Base-by-base conservation (phyloP, 2,888 invertebrate genomes). In the Cheiracanthium punctorium region DNA sequence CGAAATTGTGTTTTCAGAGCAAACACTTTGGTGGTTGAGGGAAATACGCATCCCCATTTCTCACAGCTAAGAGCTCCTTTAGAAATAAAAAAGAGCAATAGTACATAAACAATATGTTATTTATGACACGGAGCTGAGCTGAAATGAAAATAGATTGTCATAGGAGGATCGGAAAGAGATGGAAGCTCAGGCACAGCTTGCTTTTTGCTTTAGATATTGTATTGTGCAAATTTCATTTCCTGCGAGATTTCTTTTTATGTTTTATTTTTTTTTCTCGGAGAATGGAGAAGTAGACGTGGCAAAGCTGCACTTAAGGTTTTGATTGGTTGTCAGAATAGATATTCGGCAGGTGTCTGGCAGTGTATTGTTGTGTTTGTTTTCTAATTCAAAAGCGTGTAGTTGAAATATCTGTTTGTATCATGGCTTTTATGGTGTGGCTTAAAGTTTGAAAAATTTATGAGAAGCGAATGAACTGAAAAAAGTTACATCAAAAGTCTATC, bases 81-180 rank as follows among this genome's bases (percentile, higher is more conserved):
- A 14, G 48, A 48, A 48, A 48, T 17, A 17, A 48, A 48, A 17
- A 17, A n/a, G 48, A 48, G 17, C 48, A 48, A 14, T 48, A 17
- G 48, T 48, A 48, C 48, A 48, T 48, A 48, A 48, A 48, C 48
- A 48, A 48, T 48, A 48, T 48, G 48, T 48, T 48, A 48, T 48
- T 48, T 48, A 48, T 48, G 48, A 48, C 48, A 48, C 17, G 17
- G 48, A 48, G 48, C 48, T 48, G 12, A 7, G 48, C 14, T 17
- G 48, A 48, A 48, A 48, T 48, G 48, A 48, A 48, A 48, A 48
- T 48, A 48, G 48, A 48, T 48, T 48, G 48, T 48, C 48, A 48
- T 17, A 17, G 48, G 17, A 17, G 48, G 17, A 17, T 14, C 8
- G 17, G 48, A 17, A 48, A 48, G 17, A 37, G 12, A 17, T 48